Percentiles rank a stretch among this genome's conserved stretches.
Evolutionary conservation across 2,888 invertebrate species (phyloP).

Genomic region (Rhamnusium bicolor): DNA sequence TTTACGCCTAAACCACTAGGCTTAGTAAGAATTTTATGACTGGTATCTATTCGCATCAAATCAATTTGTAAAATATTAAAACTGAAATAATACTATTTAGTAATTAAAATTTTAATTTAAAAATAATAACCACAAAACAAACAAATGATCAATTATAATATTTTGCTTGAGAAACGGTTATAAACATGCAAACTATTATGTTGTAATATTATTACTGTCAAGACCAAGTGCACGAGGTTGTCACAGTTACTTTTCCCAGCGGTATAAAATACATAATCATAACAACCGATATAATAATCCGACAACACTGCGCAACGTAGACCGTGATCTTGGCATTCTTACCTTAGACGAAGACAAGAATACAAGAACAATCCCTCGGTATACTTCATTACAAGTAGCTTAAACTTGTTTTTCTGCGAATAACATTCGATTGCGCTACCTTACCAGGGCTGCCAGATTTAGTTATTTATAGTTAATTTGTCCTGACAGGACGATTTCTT

Average conservation of each 20-base stretch:
- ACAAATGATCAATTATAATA: constrained; percentile 38
- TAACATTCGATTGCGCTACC: constrained; percentile 25
- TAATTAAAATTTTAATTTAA: neutral
- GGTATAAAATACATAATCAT: neutral
- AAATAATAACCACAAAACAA: neutral
- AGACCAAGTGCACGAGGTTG: constrained; percentile 49
- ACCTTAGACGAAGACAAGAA: constrained; percentile 48
- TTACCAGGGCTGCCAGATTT: neutral
- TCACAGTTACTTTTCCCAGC: constrained; percentile 33
- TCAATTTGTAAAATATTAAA: neutral
- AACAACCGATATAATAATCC: constrained; percentile 30
- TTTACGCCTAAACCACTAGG: too few relatives aligned
- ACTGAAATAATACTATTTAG: neutral
- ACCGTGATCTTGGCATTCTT: constrained; percentile 69
- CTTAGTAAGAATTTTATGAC: too few relatives aligned
- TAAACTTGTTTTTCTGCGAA: constrained; percentile 35
- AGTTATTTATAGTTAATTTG: neutral
- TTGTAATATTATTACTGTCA: constrained; percentile 56
- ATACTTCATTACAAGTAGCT: constrained; percentile 46
- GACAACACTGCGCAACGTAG: constrained; percentile 59
- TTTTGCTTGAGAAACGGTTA: constrained; percentile 54
- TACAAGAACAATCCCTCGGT: constrained; percentile 50
- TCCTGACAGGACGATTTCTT: too few relatives aligned
- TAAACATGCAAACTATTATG: constrained; percentile 60
- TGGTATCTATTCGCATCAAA: neutral